Evolutionary conservation across 2,797 vertebrate species (phyloP), one percentile per base, ranked within the genome.

Genomic region (Avahi laniger): DNA sequence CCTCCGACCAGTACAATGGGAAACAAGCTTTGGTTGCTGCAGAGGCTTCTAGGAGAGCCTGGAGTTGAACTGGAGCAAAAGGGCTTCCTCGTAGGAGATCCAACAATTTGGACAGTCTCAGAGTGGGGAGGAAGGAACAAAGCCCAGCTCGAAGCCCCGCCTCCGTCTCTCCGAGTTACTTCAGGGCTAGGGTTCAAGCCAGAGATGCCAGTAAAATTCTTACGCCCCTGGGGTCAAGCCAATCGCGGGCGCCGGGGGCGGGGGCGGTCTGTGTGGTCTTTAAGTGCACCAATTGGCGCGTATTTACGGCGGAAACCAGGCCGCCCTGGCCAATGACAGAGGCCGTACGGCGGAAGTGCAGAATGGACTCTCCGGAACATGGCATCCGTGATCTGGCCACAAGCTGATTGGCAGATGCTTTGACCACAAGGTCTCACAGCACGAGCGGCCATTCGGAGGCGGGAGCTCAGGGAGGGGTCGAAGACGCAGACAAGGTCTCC

Each of bases 101-200:
- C 7, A 76, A 48, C 1, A 24, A 70, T 52, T 2, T 17, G 63
- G n/a, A 20, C 14, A 0, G 8, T 30, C 43, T 61, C n/a, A 99
- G 96, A 98, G 98, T 0, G 98, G 97, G 0, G 98, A 99, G 81
- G 98, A 38, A 63, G 2, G 9, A 28, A 91, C 43, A 88, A 98
- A 78, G 7, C 26, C 26, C 3, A 1, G 7, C 0, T 22, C 7
- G 5, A 26, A 54, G 3, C 0, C 5, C 9, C 7, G 41, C 2
- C 35, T 4, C 15, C 1, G 7, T 7, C 30, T 75, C 38, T 2
- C 26, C 0, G 2, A n/a, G 2, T 26, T 38, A 78, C 12, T 20
- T 10, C 12, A 28, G 14, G 61, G 13, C 18, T 33, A 1, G 7
- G 14, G 24, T 52, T 41, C 46, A 0, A 75, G 12, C 35, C 28